A percentile compares a stretch with the other conserved stretches of the same genome.
Conservation (phyloP, 2,888 invertebrate genomes). For the Philopedon plagiatum region DNA sequence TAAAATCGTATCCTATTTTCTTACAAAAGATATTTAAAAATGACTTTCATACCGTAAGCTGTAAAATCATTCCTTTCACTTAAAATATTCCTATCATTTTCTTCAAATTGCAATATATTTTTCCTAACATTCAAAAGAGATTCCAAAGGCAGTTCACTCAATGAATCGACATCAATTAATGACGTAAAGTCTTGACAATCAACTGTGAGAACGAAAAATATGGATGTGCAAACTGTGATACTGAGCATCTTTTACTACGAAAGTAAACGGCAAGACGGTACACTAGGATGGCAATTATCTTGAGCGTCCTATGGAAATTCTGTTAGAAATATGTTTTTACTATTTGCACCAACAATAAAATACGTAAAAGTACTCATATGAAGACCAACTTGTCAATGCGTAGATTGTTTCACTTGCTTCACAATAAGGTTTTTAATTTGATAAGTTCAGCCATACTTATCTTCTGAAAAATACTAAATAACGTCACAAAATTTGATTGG, state of each 20-base stretch:
- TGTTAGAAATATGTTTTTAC: background rate
- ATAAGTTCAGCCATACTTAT: no score
- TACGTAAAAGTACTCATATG: no score
- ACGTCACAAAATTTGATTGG: no score
- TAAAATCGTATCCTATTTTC: no score
- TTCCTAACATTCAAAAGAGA: conserved; percentile 77
- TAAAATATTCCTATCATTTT: conserved; percentile 8
- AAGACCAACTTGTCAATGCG: no score
- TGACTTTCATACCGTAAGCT: conserved; percentile 4
- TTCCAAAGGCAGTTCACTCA: conserved; percentile 80
- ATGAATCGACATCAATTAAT: conserved; percentile 68
- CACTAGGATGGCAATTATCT: background rate
- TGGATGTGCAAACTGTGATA: background rate
- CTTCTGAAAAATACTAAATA: no score
- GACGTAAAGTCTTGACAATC: conserved; percentile 57
- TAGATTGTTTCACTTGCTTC: no score
- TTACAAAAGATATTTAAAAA: no score
- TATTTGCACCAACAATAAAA: conserved; percentile 5
- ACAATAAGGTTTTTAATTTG: no score
- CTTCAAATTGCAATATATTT: conserved; percentile 61
- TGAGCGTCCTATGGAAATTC: conserved; percentile 13
- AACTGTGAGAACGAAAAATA: background rate
- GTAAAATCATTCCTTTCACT: conserved; percentile 16
- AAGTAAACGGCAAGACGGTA: background rate
- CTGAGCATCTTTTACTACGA: conserved; percentile 3